phyloP scores from a whole-genome alignment of 2,113 vertebrate species.

The Desmodus rotundus region DNA sequence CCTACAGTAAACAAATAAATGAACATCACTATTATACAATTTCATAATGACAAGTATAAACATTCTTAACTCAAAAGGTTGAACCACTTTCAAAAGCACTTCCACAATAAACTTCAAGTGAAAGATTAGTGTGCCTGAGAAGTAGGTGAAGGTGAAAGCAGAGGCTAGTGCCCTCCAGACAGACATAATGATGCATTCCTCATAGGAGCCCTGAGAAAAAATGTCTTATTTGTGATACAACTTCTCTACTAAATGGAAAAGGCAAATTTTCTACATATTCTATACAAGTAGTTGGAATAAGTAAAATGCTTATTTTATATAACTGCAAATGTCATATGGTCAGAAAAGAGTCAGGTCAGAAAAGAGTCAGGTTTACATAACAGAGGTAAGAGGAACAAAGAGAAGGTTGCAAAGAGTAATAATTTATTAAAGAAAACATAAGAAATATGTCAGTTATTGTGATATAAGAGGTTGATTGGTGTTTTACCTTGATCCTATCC shows the following conservation, averaged over 20 bases:
- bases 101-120: background rate
- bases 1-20: background rate
- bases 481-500: background rate
- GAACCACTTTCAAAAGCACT: background rate
- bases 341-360: background rate
- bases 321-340: background rate
- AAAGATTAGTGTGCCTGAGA: background rate
- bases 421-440: background rate
- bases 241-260: background rate
- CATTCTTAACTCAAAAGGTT: background rate
- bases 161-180: background rate
- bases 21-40: background rate
- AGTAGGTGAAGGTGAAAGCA: too few relatives aligned
- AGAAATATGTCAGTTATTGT: background rate
- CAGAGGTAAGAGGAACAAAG: background rate
- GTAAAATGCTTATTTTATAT: background rate
- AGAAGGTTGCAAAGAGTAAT: background rate
- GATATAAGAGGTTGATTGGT: background rate
- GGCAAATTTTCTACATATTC: background rate
- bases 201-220: rapidly evolving
- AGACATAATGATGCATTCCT: rapidly evolving
- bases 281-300: background rate
- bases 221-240: background rate
- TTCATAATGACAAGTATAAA: background rate
- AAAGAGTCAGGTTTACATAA: background rate